Evolutionary conservation across 1,140 invertebrate species (phyloP).

Genomic region (Solenopsis fugax): DNA sequence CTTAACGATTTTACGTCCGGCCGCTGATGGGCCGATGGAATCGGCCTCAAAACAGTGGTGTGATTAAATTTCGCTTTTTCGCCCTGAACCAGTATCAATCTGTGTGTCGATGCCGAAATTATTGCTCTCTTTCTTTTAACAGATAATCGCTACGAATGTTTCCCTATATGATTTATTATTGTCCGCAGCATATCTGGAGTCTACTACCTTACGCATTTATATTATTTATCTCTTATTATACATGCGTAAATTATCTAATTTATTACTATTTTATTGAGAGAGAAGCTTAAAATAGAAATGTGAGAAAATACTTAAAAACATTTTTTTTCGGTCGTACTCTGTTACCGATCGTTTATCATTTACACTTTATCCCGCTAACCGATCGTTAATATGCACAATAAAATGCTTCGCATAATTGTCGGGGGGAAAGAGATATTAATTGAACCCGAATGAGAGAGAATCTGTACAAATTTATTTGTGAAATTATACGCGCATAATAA

Average conservation of each 20-base stretch:
- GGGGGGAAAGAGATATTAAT: conserved; percentile 35
- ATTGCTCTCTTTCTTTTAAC: not conserved
- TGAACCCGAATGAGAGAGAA: not conserved
- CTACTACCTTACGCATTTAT: not conserved
- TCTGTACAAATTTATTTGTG: conserved; percentile 30
- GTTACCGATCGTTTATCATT: conserved; percentile 44
- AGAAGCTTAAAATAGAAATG: not conserved
- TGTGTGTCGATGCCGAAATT: not conserved
- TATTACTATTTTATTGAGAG: conserved; percentile 1
- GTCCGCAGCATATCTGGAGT: too few relatives aligned
- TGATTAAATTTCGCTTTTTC: conserved; percentile 36
- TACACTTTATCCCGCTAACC: conserved; percentile 40
- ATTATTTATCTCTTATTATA: not conserved
- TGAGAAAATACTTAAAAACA: not conserved
- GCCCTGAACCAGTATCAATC: not conserved
- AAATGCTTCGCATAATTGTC: conserved; percentile 45
- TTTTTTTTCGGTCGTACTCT: conserved; percentile 32
- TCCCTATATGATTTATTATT: not conserved
- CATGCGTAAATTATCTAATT: not conserved
- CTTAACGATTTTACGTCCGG: conserved; percentile 80
- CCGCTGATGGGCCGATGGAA: conserved; percentile 63
- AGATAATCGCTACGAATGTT: not conserved
- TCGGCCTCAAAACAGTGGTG: conserved; percentile 43
- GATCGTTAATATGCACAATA: conserved; percentile 23
- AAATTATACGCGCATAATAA: conserved; percentile 45